These are phyloP conservation scores for Gymnothorax javanicus DNA, from an alignment of 2,797 vertebrate genomes.

Conservation along the genomic window DNA sequence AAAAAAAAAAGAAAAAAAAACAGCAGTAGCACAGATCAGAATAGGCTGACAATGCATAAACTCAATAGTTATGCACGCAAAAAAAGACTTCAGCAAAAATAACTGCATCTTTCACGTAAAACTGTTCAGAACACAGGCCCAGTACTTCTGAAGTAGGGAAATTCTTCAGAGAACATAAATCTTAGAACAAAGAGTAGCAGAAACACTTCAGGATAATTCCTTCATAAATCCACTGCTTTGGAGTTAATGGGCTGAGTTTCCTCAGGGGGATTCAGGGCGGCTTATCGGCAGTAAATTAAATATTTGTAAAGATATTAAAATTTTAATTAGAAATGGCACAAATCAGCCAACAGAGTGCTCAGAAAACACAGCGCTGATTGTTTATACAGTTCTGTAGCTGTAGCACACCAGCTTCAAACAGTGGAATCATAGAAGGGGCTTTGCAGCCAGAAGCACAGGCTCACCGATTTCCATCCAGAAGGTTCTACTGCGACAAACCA, in stretches of 20 bases:
- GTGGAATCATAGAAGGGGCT: not conserved
- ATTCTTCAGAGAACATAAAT: not conserved
- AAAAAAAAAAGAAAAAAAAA: not conserved
- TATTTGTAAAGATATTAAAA: slow-evolving; percentile 1
- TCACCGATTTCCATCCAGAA: not conserved
- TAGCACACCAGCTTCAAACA: not conserved
- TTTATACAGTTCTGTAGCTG: not conserved
- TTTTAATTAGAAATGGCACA: not conserved
- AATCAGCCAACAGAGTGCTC: not conserved
- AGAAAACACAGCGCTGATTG: not conserved
- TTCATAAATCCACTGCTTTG: slow-evolving; percentile 23
- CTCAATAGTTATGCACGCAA: not conserved
- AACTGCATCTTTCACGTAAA: not conserved
- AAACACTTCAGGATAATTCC: slow-evolving; percentile 14
- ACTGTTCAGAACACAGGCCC: not conserved
- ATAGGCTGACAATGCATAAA: not conserved
- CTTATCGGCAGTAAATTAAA: slow-evolving; percentile 15
- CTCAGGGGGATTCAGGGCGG: not conserved
- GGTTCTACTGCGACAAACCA: not conserved
- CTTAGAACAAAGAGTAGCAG: not conserved
- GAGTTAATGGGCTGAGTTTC: slow-evolving; percentile 16
- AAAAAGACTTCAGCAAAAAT: no score
- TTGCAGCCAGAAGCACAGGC: not conserved
- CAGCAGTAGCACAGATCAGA: not conserved
- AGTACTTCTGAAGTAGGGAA: not conserved